Evolutionary conservation across 2,888 invertebrate genomes (phyloP).

Genomic region (Thera britannica): DNA sequence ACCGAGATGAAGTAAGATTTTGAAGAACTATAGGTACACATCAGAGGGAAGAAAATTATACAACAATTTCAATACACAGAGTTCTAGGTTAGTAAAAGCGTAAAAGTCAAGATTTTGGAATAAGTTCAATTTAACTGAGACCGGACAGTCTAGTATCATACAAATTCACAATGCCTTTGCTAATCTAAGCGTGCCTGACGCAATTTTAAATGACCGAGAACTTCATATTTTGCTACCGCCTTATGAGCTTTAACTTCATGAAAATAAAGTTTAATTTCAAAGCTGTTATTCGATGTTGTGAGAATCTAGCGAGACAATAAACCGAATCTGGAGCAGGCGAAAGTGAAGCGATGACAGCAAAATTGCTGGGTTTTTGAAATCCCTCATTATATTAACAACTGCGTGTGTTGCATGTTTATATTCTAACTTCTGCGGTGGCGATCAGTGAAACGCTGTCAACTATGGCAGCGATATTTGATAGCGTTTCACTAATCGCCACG

Average conservation of each 20-base stretch:
- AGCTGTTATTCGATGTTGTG: slow-evolving; percentile 38
- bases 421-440: too few relatives aligned
- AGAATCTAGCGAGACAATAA: slow-evolving; percentile 52
- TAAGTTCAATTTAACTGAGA: neutral
- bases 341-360: slow-evolving; percentile 58
- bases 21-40: too few relatives aligned
- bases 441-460: too few relatives aligned
- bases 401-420: slow-evolving; percentile 6
- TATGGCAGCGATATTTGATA: too few relatives aligned
- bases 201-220: slow-evolving; percentile 43
- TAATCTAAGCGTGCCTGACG: slow-evolving; percentile 41
- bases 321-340: slow-evolving; percentile 60
- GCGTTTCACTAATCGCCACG: too few relatives aligned
- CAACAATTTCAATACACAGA: too few relatives aligned
- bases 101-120: neutral
- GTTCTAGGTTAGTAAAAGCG: neutral
- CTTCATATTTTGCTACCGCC: slow-evolving; percentile 30
- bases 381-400: slow-evolving; percentile 21
- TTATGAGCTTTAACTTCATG: slow-evolving; percentile 33
- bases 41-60: too few relatives aligned
- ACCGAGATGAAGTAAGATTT: too few relatives aligned
- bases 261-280: slow-evolving; percentile 36
- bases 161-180: slow-evolving; percentile 22
- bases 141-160: slow-evolving; percentile 1
- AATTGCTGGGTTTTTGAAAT: slow-evolving; percentile 46